phyloP scores from a whole-genome alignment of 2,797 vertebrate species.

The Argya squamiceps region DNA sequence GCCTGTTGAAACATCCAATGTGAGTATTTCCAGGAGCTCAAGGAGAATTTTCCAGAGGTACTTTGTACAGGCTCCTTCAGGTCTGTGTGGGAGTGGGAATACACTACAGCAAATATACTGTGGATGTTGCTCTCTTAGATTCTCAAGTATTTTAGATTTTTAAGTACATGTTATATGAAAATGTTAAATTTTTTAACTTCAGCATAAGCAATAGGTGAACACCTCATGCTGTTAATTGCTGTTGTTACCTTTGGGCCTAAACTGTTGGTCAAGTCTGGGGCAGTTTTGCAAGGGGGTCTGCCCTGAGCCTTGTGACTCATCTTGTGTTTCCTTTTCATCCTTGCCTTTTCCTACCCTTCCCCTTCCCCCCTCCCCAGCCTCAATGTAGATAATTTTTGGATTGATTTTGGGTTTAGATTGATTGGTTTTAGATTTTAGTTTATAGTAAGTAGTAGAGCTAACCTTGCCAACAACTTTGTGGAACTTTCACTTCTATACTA shows the following conservation, averaged over 20 bases:
- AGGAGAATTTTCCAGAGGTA: not conserved
- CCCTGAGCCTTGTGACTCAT: not conserved
- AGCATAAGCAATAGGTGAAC: not conserved
- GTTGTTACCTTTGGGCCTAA: not conserved
- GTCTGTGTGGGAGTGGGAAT: not conserved
- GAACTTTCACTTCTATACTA: not conserved
- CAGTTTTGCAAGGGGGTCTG: not conserved
- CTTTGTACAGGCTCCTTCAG: not conserved
- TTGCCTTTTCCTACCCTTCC: not conserved
- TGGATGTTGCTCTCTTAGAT: fast-evolving
- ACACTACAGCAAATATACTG: not conserved
- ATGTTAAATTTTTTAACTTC: not conserved
- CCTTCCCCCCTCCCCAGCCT: not conserved
- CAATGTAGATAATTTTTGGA: not conserved
- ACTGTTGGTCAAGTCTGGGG: not conserved
- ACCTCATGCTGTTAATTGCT: not conserved
- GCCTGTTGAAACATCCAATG: not conserved
- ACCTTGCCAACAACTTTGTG: not conserved
- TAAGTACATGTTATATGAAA: not conserved
- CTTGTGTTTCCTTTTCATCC: not conserved
- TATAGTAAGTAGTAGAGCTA: not conserved
- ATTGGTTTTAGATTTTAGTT: not conserved
- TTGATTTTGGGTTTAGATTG: not conserved
- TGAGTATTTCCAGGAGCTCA: fast-evolving
- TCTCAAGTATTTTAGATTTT: not conserved